Evolutionary conservation across 53 echinoderm and acorn worm species (phyloP), one percentile per base, ranked within the genome.

Genomic region (Echinarachnius parma): DNA sequence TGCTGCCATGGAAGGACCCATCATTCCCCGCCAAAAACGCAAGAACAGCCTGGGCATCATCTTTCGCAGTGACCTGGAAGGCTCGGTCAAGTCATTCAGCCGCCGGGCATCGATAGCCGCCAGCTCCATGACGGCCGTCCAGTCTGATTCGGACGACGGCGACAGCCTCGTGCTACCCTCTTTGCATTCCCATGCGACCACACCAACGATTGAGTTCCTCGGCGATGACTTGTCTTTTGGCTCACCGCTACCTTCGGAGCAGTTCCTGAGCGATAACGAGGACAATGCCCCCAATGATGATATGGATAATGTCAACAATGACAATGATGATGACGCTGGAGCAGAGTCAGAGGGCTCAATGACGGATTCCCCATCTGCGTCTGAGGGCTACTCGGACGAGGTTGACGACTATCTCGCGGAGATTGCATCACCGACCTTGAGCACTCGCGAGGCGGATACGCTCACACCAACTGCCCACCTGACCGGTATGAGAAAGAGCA

Each of bases 401-500:
- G 80, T 75, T 34, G 86, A 82, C 10, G 79, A 81, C 47, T 80
- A 86, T 9, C 68, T 84, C 34, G 80, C 81, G 1, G 78, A 85
- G 45, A 84, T 87, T 44, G 85, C 89, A 30, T 94, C 90, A 10
- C 90, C 90, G 0, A 87, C 84, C 15, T 78, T 94, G 11, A 94
- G 94, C 64, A 90, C 87, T 14, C 80, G 90, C 10, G 94, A 94
- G 87, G 94, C 94, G 0, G 94, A 94, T 48, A 84, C 90, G 14
- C 54, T 94, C 62, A 92, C 92, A 15, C 92, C 92, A 0, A 92
- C 92, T 2, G 79, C 92, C 20, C 79, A 87, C 34, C 78, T 92
- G 33, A 75, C 81, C 29, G 75, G 66, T 19, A 15, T 56, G 15
- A 56, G 44, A 7, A 49, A 49, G 53, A 32, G 53, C n/a, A 53